Base-by-base conservation (phyloP, 2,113 vertebrate genomes). In the Myotis davidii region DNA sequence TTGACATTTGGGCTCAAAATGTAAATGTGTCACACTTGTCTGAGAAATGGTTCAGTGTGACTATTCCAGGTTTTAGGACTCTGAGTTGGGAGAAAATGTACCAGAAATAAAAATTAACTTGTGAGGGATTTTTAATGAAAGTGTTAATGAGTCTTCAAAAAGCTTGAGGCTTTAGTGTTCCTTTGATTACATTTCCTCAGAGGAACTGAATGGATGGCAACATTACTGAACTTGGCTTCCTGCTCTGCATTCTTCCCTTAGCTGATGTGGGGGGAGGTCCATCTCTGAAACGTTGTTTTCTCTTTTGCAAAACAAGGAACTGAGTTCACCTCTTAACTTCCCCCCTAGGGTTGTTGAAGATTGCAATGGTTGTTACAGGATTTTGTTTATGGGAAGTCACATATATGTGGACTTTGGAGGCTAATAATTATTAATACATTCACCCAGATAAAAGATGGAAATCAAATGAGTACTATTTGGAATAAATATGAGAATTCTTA, bases 131-230 rank as follows among this genome's bases (percentile, higher is more conserved):
- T 64, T 90, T 90, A 87, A 91, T 67, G 37, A 78, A 93, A 59
- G 6, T 65, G 25, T 56, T 88, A 84, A 95, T 70, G 52, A 74
- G 17, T 78, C 52, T 93, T 84, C 70, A 91, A 74, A 50, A 73
- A 91, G 4, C 14, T 16, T 61, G 56, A 81, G n/a, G 6, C 23
- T 85, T 88, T 45, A 59, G 34, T 70, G 32, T 56, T 94, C 42
- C 21, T 94, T 92, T 70, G 42, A 86, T 70, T 85, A 76, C 27
- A 85, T 73, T 95, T 92, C 42, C n/a, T 82, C 39, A 76, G 25
- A 72, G 67, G 74, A 95, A 94, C 50, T 64, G 45, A 16, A 70
- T 32, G 17, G 5, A 25, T 81, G 79, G 45, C 29, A 81, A 95
- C 20, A 85, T 25, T 73, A 61, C 27, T 91, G n/a, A 91, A 74